These are phyloP conservation scores for Drosophila arizonae DNA, from an alignment of 1,140 invertebrate species.

Conservation along the genomic window DNA sequence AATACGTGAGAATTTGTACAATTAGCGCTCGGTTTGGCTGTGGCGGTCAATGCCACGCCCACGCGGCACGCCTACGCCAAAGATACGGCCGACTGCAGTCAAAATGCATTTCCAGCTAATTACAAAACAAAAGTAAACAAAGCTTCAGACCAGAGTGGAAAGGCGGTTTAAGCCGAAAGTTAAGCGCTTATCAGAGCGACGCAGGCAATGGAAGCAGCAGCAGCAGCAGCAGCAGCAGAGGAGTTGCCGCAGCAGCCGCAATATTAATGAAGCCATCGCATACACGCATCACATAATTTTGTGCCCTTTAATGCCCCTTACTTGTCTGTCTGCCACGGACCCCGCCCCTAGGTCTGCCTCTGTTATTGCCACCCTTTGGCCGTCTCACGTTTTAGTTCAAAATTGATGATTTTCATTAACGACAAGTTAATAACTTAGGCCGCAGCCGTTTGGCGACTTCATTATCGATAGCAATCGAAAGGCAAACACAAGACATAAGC, in stretches of 20 bases:
- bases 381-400: constrained; percentile 23
- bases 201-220: constrained; percentile 17
- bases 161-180: background rate
- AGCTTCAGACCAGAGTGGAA: background rate
- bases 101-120: constrained; percentile 22
- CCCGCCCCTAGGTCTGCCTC: background rate
- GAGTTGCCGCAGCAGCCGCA: background rate
- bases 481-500: constrained; percentile 30
- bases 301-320: constrained; percentile 24
- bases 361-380: background rate
- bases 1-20: constrained; percentile 17
- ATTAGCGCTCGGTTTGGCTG: constrained; percentile 12
- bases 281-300: constrained; percentile 55
- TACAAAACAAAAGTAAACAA: constrained; percentile 35
- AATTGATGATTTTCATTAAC: constrained; percentile 80
- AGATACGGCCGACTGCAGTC: background rate
- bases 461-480: constrained; percentile 60
- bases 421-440: constrained; percentile 75
- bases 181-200: constrained; percentile 32
- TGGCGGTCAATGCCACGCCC: constrained; percentile 18
- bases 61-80: constrained; percentile 5
- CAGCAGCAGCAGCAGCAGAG: background rate
- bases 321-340: background rate
- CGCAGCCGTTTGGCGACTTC: constrained; percentile 47
- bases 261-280: constrained; percentile 41